Evolutionary conservation across 2,113 vertebrate genomes (phyloP).

Genomic region (Melanerpes formicivorus): DNA sequence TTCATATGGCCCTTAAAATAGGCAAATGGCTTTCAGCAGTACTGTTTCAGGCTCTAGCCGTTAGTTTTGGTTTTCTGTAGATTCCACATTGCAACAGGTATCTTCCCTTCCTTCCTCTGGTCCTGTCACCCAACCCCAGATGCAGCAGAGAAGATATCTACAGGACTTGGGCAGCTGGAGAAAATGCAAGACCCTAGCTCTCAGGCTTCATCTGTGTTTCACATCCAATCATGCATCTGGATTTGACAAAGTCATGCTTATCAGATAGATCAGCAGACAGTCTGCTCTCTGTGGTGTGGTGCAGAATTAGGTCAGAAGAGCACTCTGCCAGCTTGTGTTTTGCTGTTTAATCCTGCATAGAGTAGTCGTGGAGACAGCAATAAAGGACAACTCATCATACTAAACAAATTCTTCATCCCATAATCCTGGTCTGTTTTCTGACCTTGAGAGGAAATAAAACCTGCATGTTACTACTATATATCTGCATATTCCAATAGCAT

Average conservation of each 20-base stretch:
- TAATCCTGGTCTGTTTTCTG: background rate
- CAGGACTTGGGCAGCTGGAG: slow-evolving; percentile 10
- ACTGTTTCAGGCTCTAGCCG: background rate
- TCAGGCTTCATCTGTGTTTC: background rate
- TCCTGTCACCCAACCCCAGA: background rate
- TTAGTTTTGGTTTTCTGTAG: background rate
- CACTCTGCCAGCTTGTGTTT: background rate
- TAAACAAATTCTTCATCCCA: background rate
- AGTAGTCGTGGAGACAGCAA: background rate
- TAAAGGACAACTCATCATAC: background rate
- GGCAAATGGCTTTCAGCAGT: background rate
- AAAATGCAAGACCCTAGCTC: background rate
- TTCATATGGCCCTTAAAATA: background rate
- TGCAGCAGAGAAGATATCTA: background rate
- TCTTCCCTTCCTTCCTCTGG: background rate
- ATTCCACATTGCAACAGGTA: background rate
- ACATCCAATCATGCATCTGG: background rate
- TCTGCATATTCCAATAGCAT: background rate
- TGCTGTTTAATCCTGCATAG: background rate
- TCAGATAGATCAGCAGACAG: slow-evolving; percentile 8
- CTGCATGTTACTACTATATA: background rate
- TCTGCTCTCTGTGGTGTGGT: background rate
- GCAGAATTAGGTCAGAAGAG: slow-evolving; percentile 1
- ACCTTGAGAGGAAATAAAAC: background rate
- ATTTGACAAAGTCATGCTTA: slow-evolving; percentile 25